Evolutionary conservation across 2,888 invertebrate species (phyloP), one percentile per base, ranked within the genome.

Genomic region (Coremacera marginata): DNA sequence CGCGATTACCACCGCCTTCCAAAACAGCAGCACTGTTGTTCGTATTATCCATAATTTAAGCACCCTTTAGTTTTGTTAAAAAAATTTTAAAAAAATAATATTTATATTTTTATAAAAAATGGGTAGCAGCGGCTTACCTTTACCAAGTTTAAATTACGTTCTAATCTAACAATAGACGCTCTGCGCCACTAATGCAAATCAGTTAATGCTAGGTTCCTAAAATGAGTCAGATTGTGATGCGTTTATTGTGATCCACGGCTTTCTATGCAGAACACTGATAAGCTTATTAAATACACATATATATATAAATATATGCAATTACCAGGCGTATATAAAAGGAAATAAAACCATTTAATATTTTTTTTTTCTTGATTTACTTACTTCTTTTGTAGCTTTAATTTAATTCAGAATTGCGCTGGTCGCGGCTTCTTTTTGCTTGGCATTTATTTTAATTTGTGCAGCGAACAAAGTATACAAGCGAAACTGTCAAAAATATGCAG

Each of bases 31-130:
- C 79, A 65, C 31, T 31, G 31, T 80, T 79, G 34, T 77, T 77
- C 27, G 73, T 81, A 70, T 83, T 81, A 34, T 77, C 79, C 81
- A 86, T 82, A 73, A 82, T 84, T 79, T 85, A 83, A 77, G 85
- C 85, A 79, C 84, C 83, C 84, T 86, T 75, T 67, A 25, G 16
- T 16, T 25, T 7, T 19, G n/a, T n/a, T n/a, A n/a, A n/a, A n/a
- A n/a, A n/a, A n/a, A n/a, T n/a, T n/a, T n/a, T n/a, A n/a, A n/a
- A n/a, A n/a, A n/a, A n/a, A n/a, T n/a, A n/a, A n/a, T n/a, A n/a
- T n/a, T n/a, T n/a, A n/a, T n/a, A n/a, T n/a, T n/a, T n/a, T n/a
- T n/a, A n/a, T n/a, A n/a, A n/a, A n/a, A n/a, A n/a, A n/a, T n/a
- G n/a, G 25, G 37, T 7, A 5, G 68, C 14, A 52, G 22, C 63